Conservation (phyloP, 2,797 vertebrate species). For the Enteromius mattozi region DNA sequence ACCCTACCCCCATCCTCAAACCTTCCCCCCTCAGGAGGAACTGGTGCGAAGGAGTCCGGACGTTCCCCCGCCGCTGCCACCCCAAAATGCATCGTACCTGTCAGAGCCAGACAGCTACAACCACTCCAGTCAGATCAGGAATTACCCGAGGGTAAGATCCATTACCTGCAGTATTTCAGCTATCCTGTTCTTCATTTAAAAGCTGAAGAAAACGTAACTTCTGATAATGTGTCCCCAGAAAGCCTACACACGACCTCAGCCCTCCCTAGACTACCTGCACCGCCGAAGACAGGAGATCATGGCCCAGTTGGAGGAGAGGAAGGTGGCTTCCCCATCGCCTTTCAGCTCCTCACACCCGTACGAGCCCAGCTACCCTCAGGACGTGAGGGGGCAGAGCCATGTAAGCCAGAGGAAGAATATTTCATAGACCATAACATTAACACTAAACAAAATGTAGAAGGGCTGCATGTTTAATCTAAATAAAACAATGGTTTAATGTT, state of each 20-base stretch:
- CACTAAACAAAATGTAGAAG: neutral
- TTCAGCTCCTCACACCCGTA: conserved; percentile 92
- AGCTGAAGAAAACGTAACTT: neutral
- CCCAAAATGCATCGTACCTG: conserved; percentile 82
- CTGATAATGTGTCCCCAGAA: conserved; percentile 66
- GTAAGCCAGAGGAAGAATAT: conserved; percentile 35
- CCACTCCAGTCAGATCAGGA: conserved; percentile 86
- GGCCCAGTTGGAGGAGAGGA: conserved; percentile 95
- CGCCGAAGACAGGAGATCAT: conserved; percentile 94
- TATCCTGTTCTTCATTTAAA: neutral
- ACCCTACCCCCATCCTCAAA: conserved; percentile 84
- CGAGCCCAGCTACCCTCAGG: conserved; percentile 88
- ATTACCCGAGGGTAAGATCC: conserved; percentile 85
- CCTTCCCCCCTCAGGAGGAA: conserved; percentile 86
- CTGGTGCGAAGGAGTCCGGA: conserved; percentile 90
- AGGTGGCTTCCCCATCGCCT: conserved; percentile 93
- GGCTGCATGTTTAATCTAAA: neutral
- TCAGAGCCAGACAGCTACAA: conserved; percentile 87
- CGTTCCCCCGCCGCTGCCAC: conserved; percentile 74
- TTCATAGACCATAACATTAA: neutral
- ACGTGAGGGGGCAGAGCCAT: conserved; percentile 76
- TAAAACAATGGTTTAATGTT: neutral
- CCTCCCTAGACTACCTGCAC: conserved; percentile 93
- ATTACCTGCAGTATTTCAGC: neutral
- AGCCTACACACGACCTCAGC: conserved; percentile 80